Conservation (phyloP, 2,113 vertebrate species). For the Gallinago media region DNA sequence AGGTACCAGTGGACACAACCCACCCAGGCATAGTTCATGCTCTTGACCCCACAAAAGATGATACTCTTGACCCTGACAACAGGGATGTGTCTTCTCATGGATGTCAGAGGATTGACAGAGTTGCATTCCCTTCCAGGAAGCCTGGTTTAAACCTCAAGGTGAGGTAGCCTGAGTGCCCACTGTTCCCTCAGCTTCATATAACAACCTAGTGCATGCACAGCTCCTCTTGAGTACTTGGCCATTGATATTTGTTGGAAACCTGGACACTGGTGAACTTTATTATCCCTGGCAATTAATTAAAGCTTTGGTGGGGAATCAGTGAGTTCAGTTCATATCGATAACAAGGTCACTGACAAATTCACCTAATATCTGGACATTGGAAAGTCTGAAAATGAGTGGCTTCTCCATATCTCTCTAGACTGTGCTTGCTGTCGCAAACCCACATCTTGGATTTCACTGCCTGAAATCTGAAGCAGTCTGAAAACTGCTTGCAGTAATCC, state of each 20-base stretch:
- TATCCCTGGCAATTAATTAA: neutral
- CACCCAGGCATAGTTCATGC: neutral
- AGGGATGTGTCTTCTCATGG: neutral
- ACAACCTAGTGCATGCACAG: neutral
- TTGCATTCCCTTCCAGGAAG: neutral
- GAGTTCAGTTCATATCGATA: neutral
- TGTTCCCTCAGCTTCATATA: neutral
- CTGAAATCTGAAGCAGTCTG: neutral
- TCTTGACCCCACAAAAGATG: neutral
- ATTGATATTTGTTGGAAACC: neutral
- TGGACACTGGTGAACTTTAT: neutral
- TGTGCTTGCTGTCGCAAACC: neutral
- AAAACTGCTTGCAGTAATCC: neutral
- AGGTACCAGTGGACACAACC: neutral
- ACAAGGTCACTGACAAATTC: neutral
- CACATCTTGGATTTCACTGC: neutral
- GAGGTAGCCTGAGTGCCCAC: fast-evolving
- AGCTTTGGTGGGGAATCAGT: neutral
- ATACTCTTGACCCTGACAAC: neutral
- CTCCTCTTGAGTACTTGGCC: neutral
- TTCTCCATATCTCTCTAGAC: neutral
- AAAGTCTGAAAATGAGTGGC: neutral
- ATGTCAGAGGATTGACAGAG: neutral
- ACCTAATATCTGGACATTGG: neutral
- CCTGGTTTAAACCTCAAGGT: neutral